Conservation (phyloP, 2,888 invertebrate species). For the Drepana falcataria region DNA sequence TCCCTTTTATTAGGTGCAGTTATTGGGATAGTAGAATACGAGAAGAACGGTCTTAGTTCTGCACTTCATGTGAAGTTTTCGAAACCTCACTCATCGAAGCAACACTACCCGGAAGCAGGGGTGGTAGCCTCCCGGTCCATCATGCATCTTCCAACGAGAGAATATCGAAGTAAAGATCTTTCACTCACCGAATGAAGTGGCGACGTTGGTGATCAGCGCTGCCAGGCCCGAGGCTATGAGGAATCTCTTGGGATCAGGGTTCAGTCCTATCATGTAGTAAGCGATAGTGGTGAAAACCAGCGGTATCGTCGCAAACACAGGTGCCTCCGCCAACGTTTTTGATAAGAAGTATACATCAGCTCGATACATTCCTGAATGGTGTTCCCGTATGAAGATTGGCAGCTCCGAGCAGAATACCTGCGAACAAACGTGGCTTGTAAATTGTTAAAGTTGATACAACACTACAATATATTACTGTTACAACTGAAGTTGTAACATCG, state of each 20-base stretch:
- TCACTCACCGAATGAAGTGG: slow-evolving; percentile 89
- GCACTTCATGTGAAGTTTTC: no score
- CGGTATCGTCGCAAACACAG: slow-evolving; percentile 90
- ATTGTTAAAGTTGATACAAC: neutral
- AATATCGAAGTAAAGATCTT: no score
- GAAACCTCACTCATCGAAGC: no score
- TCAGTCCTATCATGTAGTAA: slow-evolving; percentile 94
- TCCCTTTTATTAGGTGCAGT: no score
- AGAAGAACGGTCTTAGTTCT: no score
- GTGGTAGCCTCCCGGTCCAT: no score
- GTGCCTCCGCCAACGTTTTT: slow-evolving; percentile 93
- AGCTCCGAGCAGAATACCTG: slow-evolving; percentile 94
- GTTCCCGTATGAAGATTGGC: slow-evolving; percentile 92
- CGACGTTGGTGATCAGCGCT: slow-evolving; percentile 91
- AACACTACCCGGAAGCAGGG: no score
- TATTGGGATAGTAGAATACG: no score
- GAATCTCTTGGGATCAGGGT: slow-evolving; percentile 82
- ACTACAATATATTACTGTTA: no score
- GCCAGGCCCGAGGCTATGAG: slow-evolving; percentile 86
- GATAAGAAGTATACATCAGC: slow-evolving; percentile 94
- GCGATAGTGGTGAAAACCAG: slow-evolving; percentile 88
- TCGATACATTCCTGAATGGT: slow-evolving; percentile 93
- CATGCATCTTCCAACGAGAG: no score
- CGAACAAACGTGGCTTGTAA: neutral
- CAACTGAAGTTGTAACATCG: no score